These are phyloP conservation scores for Neoseiulus cucumeris DNA, from an alignment of 1,140 invertebrate genomes.

Conservation along the genomic window DNA sequence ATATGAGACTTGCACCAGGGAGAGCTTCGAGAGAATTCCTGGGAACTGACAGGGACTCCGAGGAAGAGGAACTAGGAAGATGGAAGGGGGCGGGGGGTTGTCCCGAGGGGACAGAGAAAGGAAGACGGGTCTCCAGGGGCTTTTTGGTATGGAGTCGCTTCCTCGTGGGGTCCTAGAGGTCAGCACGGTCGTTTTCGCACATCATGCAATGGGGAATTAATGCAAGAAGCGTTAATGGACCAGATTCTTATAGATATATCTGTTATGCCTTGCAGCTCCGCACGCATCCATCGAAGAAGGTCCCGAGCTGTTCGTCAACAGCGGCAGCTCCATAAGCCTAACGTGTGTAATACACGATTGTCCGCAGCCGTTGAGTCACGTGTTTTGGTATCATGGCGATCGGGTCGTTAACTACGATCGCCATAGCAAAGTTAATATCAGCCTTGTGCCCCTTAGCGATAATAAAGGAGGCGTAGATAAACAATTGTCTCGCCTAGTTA, in stretches of 20 bases:
- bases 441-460: not conserved
- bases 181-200: too few species aligned
- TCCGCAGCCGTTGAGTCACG: slow-evolving; percentile 41
- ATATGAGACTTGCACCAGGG: too few species aligned
- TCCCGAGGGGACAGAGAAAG: too few species aligned
- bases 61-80: too few species aligned
- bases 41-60: too few species aligned
- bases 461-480: slow-evolving; percentile 15
- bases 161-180: too few species aligned
- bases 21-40: too few species aligned
- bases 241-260: too few species aligned
- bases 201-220: slow-evolving; percentile 1
- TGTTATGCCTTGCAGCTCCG: slow-evolving; percentile 42
- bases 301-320: slow-evolving; percentile 57
- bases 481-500: slow-evolving; percentile 41
- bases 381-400: slow-evolving; percentile 24
- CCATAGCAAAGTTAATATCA: not conserved
- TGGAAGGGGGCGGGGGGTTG: too few species aligned
- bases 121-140: too few species aligned
- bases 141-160: too few species aligned
- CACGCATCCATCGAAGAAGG: slow-evolving; percentile 55
- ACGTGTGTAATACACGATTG: slow-evolving; percentile 66
- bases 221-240: not conserved
- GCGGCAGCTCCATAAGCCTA: slow-evolving; percentile 53
- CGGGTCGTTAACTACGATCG: slow-evolving; percentile 25